These are phyloP conservation scores for Ginglymostoma cirratum DNA, from an alignment of 2,113 vertebrate species.

Conservation along the genomic window DNA sequence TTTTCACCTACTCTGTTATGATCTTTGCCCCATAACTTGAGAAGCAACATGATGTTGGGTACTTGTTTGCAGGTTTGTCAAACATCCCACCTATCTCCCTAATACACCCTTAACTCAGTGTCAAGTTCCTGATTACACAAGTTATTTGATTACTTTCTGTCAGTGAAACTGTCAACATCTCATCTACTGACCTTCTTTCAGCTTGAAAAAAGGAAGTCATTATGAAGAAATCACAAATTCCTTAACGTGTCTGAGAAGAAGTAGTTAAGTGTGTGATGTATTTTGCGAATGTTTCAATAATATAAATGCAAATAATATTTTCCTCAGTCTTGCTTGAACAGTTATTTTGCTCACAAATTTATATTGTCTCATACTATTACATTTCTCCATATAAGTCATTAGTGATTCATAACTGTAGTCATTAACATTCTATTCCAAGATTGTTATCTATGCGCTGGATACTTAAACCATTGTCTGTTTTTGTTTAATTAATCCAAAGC, in stretches of 20 bases:
- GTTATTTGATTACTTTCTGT: neutral
- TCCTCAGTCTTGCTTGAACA: no score
- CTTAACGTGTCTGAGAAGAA: neutral
- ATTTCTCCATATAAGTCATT: neutral
- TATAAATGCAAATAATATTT: neutral
- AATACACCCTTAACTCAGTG: neutral
- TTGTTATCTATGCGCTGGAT: neutral
- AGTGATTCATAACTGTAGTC: neutral
- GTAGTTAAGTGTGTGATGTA: neutral
- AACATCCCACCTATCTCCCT: neutral
- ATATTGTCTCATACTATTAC: neutral
- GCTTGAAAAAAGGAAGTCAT: neutral
- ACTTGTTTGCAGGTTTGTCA: neutral
- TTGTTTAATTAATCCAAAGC: neutral
- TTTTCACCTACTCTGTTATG: neutral
- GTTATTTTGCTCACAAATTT: neutral
- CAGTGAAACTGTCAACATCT: neutral
- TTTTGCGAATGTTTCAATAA: neutral
- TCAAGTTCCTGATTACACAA: neutral
- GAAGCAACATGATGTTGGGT: neutral
- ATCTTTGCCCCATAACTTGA: neutral
- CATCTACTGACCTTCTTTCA: neutral
- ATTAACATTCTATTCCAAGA: neutral
- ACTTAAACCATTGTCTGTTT: neutral
- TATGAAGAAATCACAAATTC: neutral